Percentiles rank a stretch among this genome's conserved stretches.
These are phyloP conservation scores for Pycnonotus jocosus DNA, from an alignment of 2,113 vertebrate species.

Conservation along the genomic window DNA sequence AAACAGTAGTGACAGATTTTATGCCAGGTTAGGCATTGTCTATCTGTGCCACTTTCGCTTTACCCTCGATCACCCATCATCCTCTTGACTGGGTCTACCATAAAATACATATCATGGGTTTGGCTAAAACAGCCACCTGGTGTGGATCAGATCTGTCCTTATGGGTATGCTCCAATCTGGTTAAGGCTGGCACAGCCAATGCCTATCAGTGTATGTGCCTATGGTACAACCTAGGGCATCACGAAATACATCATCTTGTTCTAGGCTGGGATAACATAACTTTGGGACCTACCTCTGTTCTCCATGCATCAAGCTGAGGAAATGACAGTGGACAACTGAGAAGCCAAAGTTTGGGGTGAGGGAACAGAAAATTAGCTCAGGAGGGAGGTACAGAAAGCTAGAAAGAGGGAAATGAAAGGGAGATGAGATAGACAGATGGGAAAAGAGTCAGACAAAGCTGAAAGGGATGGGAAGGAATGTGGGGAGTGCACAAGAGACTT, in stretches of 20 bases:
- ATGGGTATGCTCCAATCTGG: background rate
- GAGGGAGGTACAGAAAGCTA: background rate
- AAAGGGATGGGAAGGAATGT: background rate
- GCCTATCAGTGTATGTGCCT: background rate
- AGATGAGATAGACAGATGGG: background rate
- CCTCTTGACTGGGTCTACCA: background rate
- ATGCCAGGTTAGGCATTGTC: background rate
- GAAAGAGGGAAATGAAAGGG: background rate
- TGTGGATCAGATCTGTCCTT: background rate
- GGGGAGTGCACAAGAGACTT: background rate
- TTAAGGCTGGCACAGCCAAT: background rate
- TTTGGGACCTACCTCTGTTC: background rate
- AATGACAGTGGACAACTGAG: background rate
- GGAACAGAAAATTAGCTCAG: background rate
- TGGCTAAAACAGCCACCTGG: background rate
- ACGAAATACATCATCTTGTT: background rate
- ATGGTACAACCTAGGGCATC: background rate
- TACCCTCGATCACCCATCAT: background rate
- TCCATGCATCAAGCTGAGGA: background rate
- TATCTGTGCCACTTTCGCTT: background rate
- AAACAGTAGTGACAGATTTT: background rate
- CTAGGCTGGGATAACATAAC: background rate
- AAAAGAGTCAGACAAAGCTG: background rate
- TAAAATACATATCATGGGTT: background rate
- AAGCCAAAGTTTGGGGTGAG: background rate